Base-by-base conservation (phyloP, 2,888 invertebrate genomes). In the Synergus japonicus region DNA sequence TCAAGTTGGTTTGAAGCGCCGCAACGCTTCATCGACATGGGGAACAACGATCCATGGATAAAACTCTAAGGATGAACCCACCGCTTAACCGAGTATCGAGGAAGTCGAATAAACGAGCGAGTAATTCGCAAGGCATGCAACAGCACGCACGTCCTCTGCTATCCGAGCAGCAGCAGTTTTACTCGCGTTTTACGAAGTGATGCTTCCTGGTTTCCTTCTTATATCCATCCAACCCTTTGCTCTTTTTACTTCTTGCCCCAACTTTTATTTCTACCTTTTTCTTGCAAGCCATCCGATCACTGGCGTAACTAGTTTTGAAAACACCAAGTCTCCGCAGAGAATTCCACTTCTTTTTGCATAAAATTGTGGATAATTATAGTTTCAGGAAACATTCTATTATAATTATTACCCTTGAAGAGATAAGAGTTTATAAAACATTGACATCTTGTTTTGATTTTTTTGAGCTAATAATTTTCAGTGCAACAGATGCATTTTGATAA, bases 141-240 rank as follows among this genome's bases (percentile, higher is more conserved):
- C 49, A 69, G 46, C 69, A 69, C 18, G 29, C 49, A 69, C 69
- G 29, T 69, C 49, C 37, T 49, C 29, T 29, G 12, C 29, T 49
- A 69, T 69, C 49, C 49, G 9, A 15, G 46, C 29, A 29, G 46
- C 29, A 29, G 29, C 29, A 69, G 46, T 69, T 49, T 49, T 49
- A 15, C 44, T 76, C 60, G 22, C 60, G 58, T 60, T 76, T 76
- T 76, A 76, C 60, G 10, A 76, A 63, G 58, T 58, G 76, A 41
- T 41, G 76, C 43, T 76, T 76, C 76, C 76, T 76, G 60, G 76
- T 76, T 58, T 76, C 12, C 22, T 76, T 49, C 15, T 22, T 18
- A 7, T 15, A 54, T 13, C 44, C 29, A 58, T 58, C 60, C 7
- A 37, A 37, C n/a, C 60, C 44, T 63, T 58, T 15, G 29, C 69